Evolutionary conservation across 2,888 invertebrate genomes (phyloP), one percentile per base, ranked within the genome.

Genomic region (Dryobotodes eremita): DNA sequence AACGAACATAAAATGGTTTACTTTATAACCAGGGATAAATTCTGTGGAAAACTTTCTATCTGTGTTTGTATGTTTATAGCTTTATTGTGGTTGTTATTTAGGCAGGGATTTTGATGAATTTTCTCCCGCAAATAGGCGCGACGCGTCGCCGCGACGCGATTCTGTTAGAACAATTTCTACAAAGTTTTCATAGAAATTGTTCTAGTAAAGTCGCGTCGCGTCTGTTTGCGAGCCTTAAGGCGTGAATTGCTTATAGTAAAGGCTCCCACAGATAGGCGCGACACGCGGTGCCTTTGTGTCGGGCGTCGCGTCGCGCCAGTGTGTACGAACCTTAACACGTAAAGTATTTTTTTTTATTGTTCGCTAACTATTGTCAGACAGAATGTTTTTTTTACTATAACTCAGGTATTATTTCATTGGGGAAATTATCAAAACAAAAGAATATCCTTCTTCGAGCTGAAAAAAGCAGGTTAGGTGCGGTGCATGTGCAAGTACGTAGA

Each of bases 11-110:
- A 86, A 83, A 61, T 70, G 46, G 36, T 36, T 61, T 50, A 66
- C 77, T 82, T 77, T 83, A 83, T 50, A 62, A 50, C 71, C 36
- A 50, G 50, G 11, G 36, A 64, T 82, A 85, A 85, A 73, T 70
- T 72, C 20, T 59, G 17, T 42, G 23, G 23, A 10, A 17, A 73
- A 73, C 64, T 59, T 80, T 74, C 55, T 31, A 65, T 72, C 59
- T 71, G 36, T 77, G 26, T 72, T 70, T 42, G 31, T 71, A 1
- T 55, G 36, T 26, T 72, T 48, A n/a, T 5, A 42, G 59, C 26
- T 48, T 48, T 26, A 76, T 64, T 64, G 53, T 64, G 50, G 42
- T 11, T 23, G 23, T n/a, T 69, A 61, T 62, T 71, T 36, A 42
- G n/a, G 26, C 59, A 46, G 5, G 7, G 8, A 48, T 31, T 53